Conservation (phyloP, 2,113 vertebrate genomes). For the Chaetura pelagica region DNA sequence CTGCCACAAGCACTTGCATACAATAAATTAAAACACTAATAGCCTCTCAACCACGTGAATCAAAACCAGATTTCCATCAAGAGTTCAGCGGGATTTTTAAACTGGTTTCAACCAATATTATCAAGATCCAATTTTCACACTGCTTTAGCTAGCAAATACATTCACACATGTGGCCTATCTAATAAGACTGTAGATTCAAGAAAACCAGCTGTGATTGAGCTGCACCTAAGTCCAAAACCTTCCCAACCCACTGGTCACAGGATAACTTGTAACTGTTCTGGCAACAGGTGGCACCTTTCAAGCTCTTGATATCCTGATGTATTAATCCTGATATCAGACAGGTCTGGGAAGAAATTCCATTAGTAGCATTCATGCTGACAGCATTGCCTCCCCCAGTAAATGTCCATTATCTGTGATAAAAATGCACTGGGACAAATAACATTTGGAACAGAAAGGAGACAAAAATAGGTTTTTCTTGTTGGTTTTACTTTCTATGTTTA, state of each 20-base stretch:
- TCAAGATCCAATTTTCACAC: not conserved
- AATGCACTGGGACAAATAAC: not conserved
- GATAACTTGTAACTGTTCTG: not conserved
- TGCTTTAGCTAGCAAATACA: not conserved
- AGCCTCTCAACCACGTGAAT: not conserved
- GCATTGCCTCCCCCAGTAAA: not conserved
- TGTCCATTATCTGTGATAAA: not conserved
- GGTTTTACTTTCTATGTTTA: not conserved
- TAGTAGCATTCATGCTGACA: not conserved
- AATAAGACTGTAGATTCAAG: fast-evolving
- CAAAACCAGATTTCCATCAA: not conserved
- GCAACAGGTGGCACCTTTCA: not conserved
- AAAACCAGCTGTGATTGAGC: not conserved
- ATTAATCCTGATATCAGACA: not conserved
- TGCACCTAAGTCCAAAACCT: not conserved
- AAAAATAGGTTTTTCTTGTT: not conserved
- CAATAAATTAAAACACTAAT: not conserved
- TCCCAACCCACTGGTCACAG: not conserved
- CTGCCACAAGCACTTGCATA: not conserved
- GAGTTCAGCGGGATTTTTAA: not conserved
- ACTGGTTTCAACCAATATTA: not conserved
- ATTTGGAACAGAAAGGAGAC: not conserved
- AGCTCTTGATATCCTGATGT: not conserved
- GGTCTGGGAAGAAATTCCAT: not conserved
- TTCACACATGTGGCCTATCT: not conserved